phyloP scores from a whole-genome alignment of 2,888 invertebrate genomes.

The Acleris literana region DNA sequence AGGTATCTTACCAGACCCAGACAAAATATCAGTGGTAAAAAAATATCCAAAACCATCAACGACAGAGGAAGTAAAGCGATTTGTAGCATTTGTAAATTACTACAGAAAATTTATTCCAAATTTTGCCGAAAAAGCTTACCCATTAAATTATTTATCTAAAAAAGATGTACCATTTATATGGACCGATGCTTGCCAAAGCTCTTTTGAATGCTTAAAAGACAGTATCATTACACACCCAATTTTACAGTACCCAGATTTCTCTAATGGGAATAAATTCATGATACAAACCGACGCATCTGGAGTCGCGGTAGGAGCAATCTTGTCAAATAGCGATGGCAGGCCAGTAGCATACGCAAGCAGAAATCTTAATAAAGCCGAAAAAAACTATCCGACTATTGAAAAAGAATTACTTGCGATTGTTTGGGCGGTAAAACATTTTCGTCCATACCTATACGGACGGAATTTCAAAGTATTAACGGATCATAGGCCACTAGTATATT shows the following conservation, averaged over 20 bases:
- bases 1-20: conserved; percentile 9
- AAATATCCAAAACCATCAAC: conserved; percentile 9
- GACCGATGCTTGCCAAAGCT: neutral
- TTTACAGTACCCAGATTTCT: conserved; percentile 20
- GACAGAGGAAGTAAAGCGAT: conserved; percentile 1
- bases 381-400: conserved; percentile 11
- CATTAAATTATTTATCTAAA: conserved; percentile 6
- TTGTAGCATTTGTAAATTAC: neutral
- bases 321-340: conserved; percentile 11
- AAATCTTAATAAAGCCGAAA: conserved; percentile 10
- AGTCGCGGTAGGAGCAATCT: conserved; percentile 7
- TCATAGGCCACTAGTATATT: conserved; percentile 36
- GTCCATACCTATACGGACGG: conserved; percentile 19
- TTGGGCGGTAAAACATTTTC: conserved; percentile 21
- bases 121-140: neutral
- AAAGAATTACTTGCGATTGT: conserved; percentile 19
- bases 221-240: conserved; percentile 4
- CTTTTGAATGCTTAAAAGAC: conserved; percentile 4
- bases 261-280: conserved; percentile 9
- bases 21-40: conserved; percentile 9
- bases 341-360: conserved; percentile 26
- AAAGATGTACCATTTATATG: conserved; percentile 11
- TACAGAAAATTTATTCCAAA: neutral
- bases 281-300: conserved; percentile 15
- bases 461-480: conserved; percentile 18